phyloP scores from a whole-genome alignment of 2,113 vertebrate genomes.

The Steatornis caripensis region DNA sequence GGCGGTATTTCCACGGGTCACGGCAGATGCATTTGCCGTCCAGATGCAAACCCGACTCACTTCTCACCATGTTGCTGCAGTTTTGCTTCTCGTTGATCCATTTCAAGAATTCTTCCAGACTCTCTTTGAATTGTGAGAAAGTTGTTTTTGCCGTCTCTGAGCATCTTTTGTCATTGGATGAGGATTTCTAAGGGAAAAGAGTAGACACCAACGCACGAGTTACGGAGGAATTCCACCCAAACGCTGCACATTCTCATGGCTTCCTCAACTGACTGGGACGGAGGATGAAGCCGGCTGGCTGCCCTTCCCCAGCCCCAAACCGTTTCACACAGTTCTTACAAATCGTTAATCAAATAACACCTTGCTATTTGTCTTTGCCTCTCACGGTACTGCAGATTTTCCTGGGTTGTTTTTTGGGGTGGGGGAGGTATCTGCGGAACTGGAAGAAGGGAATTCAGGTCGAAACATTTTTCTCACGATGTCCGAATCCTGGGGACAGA shows the following conservation, averaged over 20 bases:
- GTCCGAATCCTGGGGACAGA: background rate
- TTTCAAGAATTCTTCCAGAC: background rate
- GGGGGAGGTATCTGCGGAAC: background rate
- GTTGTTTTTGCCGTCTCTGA: fast-evolving
- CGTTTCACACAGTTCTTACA: background rate
- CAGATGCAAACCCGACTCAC: fast-evolving
- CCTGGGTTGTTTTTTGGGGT: background rate
- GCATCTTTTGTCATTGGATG: fast-evolving
- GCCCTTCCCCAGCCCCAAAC: background rate
- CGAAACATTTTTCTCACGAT: background rate
- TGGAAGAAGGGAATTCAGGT: background rate
- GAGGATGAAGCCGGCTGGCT: background rate
- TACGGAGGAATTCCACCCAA: background rate
- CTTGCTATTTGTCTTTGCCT: background rate
- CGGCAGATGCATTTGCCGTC: background rate
- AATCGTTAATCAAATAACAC: background rate
- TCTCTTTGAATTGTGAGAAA: background rate
- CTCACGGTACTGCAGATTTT: background rate
- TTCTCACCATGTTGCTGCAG: background rate
- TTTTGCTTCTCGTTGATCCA: background rate
- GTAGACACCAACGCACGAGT: background rate
- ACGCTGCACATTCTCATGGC: fast-evolving
- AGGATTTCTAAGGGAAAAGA: background rate
- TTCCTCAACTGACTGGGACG: background rate
- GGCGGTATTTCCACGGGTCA: fast-evolving